phyloP scores from a whole-genome alignment of 2,113 vertebrate genomes.

The Mionectes macconnelli region DNA sequence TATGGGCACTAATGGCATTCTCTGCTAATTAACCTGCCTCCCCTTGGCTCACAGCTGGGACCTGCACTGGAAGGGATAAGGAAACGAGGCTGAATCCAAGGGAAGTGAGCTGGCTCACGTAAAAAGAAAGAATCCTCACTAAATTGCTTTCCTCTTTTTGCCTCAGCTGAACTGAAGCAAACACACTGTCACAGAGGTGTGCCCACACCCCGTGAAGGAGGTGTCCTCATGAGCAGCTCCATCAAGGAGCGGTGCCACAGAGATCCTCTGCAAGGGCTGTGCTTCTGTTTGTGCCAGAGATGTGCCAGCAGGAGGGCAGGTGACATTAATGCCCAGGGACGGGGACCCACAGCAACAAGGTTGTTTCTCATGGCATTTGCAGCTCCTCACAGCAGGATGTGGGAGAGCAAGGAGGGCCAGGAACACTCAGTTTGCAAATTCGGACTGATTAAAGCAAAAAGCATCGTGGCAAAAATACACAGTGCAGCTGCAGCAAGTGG shows the following conservation, averaged over 20 bases:
- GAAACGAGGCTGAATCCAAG: not conserved
- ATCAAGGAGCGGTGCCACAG: not conserved
- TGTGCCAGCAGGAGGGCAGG: not conserved
- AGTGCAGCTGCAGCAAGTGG: not conserved
- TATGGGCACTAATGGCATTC: not conserved
- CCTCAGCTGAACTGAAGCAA: not conserved
- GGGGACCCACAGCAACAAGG: not conserved
- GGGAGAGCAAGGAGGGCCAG: not conserved
- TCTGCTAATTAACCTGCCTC: not conserved
- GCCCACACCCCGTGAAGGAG: not conserved
- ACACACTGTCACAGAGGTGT: not conserved
- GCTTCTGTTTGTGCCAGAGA: not conserved
- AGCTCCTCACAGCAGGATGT: not conserved
- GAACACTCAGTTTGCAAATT: not conserved
- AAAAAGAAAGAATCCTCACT: not conserved
- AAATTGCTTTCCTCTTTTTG: not conserved
- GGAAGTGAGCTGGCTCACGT: not conserved
- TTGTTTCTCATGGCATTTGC: not conserved
- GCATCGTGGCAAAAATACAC: rapidly evolving
- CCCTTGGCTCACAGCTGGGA: not conserved
- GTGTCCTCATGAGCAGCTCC: not conserved
- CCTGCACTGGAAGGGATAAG: not conserved
- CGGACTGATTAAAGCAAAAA: not conserved
- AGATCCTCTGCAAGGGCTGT: not conserved
- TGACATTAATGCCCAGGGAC: not conserved